Conservation (phyloP, 2,113 vertebrate genomes). For the Naja naja region DNA sequence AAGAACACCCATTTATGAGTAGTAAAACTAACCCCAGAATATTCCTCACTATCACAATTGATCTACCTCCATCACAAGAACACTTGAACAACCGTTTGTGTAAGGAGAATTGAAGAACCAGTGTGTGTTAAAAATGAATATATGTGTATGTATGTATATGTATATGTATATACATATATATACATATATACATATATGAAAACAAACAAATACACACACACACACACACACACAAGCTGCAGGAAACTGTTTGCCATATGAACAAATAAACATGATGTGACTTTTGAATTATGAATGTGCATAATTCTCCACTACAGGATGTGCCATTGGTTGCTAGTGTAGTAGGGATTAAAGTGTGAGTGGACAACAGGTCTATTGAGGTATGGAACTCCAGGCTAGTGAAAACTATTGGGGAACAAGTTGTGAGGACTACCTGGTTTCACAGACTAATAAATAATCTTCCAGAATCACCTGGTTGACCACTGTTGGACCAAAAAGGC, state of each 20-base stretch:
- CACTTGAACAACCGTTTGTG: neutral
- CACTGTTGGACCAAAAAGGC: neutral
- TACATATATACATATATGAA: too few species aligned
- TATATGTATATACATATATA: too few species aligned
- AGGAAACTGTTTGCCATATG: neutral
- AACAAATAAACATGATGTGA: neutral
- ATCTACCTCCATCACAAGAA: neutral
- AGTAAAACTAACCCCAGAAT: neutral
- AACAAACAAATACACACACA: fast-evolving
- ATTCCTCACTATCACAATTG: neutral
- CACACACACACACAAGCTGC: too few species aligned
- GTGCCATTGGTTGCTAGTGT: neutral
- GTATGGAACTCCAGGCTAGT: neutral
- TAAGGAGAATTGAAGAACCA: neutral
- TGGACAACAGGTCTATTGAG: neutral
- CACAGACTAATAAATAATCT: neutral
- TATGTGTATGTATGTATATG: too few species aligned
- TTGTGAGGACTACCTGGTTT: neutral
- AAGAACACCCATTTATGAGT: neutral
- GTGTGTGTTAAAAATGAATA: neutral
- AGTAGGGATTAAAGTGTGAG: neutral
- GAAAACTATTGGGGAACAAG: neutral
- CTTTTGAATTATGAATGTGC: neutral
- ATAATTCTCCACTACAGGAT: neutral
- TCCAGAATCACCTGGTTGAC: neutral